Evolutionary conservation across 2,888 invertebrate species (phyloP), one percentile per base, ranked within the genome.

Genomic region (Anodontia alba): DNA sequence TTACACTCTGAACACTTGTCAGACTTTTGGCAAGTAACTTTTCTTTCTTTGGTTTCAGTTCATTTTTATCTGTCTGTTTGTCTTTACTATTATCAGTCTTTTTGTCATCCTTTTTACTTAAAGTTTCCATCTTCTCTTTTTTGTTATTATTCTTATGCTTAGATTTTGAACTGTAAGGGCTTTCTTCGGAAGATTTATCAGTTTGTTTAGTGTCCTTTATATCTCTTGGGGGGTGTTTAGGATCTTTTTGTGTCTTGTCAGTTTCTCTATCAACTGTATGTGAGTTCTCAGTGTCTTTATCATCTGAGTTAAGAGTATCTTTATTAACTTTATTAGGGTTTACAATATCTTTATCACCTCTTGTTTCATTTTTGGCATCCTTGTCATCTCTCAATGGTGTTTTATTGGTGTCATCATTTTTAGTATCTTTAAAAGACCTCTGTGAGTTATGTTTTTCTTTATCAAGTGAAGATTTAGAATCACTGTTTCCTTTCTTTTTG

Each of bases 41-140:
- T 33, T 12, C 71, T 29, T 87, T 85, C 73, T 81, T 88, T 26
- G 81, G 82, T 78, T 86, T 86, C 26, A 31, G 70, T 46, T 87
- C 88, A 31, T 82, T 77, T n/a, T 79, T 73, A 8, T 76, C 38
- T 46, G 26, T 31, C 23, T 74, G 57, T 46, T 57, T 80, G 26
- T 73, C 43, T 57, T 62, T 62, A n/a, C 38, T 23, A 38, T 38
- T 29, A 8, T 67, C 67, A 33, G 67, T 8, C 23, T 54, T 54
- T 23, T 33, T 62, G 29, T 46, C 29, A 2, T 68, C 46, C 31
- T 46, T 72, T n/a, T 73, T 49, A 73, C 49, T 68, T n/a, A 73
- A 75, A 33, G 74, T 73, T 5, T 73, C 72, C 23, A 74, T 67
- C 51, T 70, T 80, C 20, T 68, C 62, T 69, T 81, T 23, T 68